A percentile compares a stretch with the other conserved stretches of the same genome.
Evolutionary conservation across 2,113 vertebrate genomes (phyloP).

Genomic region (Stictonetta naevosa): DNA sequence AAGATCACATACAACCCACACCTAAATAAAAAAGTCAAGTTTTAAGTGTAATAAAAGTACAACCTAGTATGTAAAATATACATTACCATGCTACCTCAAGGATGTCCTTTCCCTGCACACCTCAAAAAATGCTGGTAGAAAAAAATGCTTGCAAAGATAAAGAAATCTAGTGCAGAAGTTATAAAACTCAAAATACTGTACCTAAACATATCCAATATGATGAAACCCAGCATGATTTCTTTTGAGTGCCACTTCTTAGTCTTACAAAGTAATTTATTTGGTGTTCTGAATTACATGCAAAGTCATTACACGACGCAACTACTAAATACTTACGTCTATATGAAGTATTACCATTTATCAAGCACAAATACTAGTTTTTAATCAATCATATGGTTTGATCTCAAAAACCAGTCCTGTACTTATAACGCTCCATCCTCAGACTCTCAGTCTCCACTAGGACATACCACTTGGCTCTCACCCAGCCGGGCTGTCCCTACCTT

Average conservation of each 20-base stretch:
- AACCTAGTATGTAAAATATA: not conserved
- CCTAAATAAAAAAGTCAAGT: not conserved
- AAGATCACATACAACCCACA: not conserved
- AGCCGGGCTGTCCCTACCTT: not conserved
- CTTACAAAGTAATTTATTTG: not conserved
- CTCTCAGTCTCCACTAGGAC: rapidly evolving
- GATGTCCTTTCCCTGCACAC: not conserved
- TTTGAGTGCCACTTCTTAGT: not conserved
- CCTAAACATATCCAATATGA: not conserved
- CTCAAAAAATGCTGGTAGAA: not conserved
- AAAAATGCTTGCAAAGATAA: not conserved
- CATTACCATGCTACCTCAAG: not conserved
- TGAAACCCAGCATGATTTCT: not conserved
- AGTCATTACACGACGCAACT: not conserved
- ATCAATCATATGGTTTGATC: not conserved
- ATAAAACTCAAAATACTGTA: not conserved
- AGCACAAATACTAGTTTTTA: not conserved
- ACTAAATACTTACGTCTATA: not conserved
- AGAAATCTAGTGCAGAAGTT: not conserved
- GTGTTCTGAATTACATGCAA: not conserved
- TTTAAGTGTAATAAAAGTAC: not conserved
- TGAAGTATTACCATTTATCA: not conserved
- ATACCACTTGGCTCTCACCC: not conserved
- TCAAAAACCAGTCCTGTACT: not conserved
- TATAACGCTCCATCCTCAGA: not conserved